Evolutionary conservation across 2,113 vertebrate genomes (phyloP).

Genomic region (Brachypodius melanocephalos): DNA sequence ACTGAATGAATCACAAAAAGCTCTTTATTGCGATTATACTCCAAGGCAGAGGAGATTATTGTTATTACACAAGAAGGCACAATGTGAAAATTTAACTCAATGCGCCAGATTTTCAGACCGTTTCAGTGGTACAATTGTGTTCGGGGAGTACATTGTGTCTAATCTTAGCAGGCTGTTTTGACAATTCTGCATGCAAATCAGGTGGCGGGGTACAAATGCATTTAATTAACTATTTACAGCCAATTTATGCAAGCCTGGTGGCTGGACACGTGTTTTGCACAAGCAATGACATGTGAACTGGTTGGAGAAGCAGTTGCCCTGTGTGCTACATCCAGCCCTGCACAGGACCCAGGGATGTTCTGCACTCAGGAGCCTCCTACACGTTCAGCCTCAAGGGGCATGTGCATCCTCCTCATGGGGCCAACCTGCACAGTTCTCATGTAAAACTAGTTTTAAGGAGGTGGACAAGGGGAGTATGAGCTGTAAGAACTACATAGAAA

Average conservation of each 20-base stretch:
- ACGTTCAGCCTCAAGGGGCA: background rate
- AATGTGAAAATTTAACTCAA: conserved; percentile 72
- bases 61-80: conserved; percentile 69
- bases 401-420: background rate
- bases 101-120: conserved; percentile 56
- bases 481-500: background rate
- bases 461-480: background rate
- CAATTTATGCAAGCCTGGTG: conserved; percentile 55
- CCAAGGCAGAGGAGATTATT: conserved; percentile 66
- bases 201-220: conserved; percentile 65
- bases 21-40: conserved; percentile 70
- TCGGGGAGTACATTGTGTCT: conserved; percentile 59
- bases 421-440: background rate
- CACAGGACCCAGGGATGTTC: background rate
- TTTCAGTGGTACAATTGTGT: conserved; percentile 59
- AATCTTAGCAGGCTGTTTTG: conserved; percentile 63
- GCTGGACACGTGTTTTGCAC: conserved; percentile 56
- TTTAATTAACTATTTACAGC: conserved; percentile 67
- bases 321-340: background rate
- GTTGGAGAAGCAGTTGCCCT: background rate
- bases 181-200: conserved; percentile 66
- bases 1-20: conserved; percentile 74
- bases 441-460: background rate
- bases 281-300: conserved; percentile 42
- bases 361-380: background rate